Percentiles rank a stretch among this genome's conserved stretches.
phyloP scores from a whole-genome alignment of 2,113 vertebrate genomes.

The Galemys pyrenaicus region DNA sequence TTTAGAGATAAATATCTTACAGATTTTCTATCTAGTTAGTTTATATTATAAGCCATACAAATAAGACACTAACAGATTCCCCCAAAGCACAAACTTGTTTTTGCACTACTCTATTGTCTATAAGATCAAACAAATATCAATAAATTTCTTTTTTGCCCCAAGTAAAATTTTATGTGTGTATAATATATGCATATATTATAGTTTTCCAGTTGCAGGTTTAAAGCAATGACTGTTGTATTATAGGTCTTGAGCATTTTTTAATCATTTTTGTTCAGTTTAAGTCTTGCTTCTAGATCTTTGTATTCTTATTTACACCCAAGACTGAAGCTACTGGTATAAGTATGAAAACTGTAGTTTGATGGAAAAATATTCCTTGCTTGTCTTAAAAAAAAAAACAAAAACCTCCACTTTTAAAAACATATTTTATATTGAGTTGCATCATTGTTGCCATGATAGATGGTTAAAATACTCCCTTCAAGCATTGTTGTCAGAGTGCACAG shows the following conservation, averaged over 20 bases:
- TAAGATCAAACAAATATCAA: not conserved
- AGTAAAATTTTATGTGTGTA: not conserved
- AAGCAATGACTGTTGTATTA: not conserved
- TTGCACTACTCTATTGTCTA: not conserved
- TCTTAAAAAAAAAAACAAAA: not conserved
- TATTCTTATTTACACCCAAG: not conserved
- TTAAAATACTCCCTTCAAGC: too few species aligned
- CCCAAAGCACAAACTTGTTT: not conserved
- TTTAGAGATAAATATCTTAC: constrained; percentile 67
- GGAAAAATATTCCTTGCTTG: not conserved
- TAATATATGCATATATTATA: not conserved
- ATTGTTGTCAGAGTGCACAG: too few species aligned
- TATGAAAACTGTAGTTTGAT: not conserved
- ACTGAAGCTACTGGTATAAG: not conserved
- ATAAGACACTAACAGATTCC: constrained; percentile 80
- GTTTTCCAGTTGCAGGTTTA: not conserved
- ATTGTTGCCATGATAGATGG: too few species aligned
- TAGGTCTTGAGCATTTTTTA: not conserved
- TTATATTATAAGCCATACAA: constrained; percentile 76
- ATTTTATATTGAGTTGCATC: too few species aligned
- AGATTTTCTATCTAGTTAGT: constrained; percentile 81
- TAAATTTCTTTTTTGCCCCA: not conserved
- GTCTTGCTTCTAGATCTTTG: not conserved
- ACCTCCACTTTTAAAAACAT: too few species aligned
- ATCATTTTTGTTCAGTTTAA: not conserved